Evolutionary conservation across 2,113 vertebrate species (phyloP).

Genomic region (Alethe diademata): DNA sequence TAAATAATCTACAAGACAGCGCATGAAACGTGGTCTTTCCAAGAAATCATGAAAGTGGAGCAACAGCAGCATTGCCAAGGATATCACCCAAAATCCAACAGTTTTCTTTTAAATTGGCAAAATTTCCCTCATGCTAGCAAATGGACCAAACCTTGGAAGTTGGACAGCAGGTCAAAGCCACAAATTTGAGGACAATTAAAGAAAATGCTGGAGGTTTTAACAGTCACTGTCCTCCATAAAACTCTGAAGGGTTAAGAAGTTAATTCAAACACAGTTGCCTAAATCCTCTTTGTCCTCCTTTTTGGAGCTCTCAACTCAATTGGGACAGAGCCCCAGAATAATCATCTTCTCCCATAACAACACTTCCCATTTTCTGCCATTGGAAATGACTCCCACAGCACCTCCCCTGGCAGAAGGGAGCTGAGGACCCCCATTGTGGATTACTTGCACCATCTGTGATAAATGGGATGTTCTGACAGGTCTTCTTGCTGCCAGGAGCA

Average conservation of each 20-base stretch:
- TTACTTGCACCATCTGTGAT: background rate
- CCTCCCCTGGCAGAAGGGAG: background rate
- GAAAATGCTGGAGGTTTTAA: background rate
- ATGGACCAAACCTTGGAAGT: background rate
- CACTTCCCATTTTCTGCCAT: slow-evolving; percentile 34
- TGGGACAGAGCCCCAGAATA: slow-evolving; percentile 38
- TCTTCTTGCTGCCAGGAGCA: background rate
- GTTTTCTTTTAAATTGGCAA: background rate
- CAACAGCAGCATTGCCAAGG: background rate
- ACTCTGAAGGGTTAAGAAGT: background rate
- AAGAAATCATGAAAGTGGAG: background rate
- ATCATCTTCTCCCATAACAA: slow-evolving; percentile 49
- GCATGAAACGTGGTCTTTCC: background rate
- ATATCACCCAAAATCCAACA: background rate
- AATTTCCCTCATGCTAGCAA: background rate
- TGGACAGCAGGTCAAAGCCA: background rate
- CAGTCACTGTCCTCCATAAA: background rate
- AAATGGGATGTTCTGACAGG: background rate
- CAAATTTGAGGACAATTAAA: background rate
- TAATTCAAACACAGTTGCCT: background rate
- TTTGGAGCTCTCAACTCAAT: slow-evolving; percentile 50
- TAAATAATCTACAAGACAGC: background rate
- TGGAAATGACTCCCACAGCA: background rate
- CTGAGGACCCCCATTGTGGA: background rate
- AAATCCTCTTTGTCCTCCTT: slow-evolving; percentile 33